phyloP scores from a whole-genome alignment of 2,113 vertebrate genomes.

The Poeciliopsis retropinna region DNA sequence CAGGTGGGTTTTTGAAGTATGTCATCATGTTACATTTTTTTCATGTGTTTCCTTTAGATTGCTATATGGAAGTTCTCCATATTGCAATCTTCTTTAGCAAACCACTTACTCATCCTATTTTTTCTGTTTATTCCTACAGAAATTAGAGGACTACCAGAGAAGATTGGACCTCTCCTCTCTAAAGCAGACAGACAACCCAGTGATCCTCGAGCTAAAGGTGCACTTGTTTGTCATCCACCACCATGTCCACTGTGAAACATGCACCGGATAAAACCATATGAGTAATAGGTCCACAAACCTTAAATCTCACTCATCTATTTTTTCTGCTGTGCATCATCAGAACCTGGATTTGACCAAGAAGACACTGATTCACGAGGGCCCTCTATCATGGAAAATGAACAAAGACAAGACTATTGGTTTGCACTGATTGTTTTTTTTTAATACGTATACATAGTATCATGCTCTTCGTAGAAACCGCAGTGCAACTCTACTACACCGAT shows the following conservation, averaged over 20 bases:
- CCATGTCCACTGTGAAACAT: conserved; percentile 10
- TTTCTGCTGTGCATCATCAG: conserved; percentile 67
- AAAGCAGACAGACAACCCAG: conserved; percentile 93
- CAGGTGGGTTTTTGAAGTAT: conserved; percentile 80
- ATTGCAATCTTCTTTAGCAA: neutral
- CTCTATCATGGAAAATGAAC: conserved; percentile 97
- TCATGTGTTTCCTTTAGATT: conserved; percentile 6
- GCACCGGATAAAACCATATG: neutral
- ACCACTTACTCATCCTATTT: conserved; percentile 6
- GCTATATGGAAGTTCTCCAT: conserved; percentile 2
- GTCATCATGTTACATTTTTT: conserved; percentile 6
- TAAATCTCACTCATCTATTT: neutral
- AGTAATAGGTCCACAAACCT: neutral
- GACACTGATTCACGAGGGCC: conserved; percentile 96
- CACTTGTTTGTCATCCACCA: conserved; percentile 11
- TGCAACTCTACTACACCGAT: neutral
- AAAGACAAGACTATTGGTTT: conserved; percentile 97
- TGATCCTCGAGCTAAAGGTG: conserved; percentile 93
- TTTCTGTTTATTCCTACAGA: conserved; percentile 71
- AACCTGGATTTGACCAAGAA: conserved; percentile 96
- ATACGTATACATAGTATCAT: neutral
- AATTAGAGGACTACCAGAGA: conserved; percentile 96
- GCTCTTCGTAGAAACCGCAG: neutral
- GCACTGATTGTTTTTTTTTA: conserved; percentile 4
- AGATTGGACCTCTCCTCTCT: conserved; percentile 92